A percentile compares a stretch with the other conserved stretches of the same genome.
phyloP scores from a whole-genome alignment of 1,140 invertebrate genomes.

The Drosophila watanabei region DNA sequence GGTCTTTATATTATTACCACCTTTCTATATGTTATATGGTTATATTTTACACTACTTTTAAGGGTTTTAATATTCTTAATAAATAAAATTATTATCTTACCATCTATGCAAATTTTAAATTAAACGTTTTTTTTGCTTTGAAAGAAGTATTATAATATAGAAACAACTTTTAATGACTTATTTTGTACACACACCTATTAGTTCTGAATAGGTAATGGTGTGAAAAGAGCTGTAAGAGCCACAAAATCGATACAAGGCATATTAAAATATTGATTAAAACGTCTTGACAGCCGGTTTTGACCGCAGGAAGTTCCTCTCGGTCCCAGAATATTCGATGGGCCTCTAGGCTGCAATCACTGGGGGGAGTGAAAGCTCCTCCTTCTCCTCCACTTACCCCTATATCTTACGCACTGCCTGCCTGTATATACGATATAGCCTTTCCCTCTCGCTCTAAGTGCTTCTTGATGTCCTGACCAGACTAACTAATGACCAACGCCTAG shows the following conservation, averaged over 20 bases:
- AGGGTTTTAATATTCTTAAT: neutral
- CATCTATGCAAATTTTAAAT: too few relatives aligned
- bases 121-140: fast-evolving
- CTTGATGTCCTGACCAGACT: constrained; percentile 49
- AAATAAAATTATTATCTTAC: too few relatives aligned
- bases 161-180: neutral
- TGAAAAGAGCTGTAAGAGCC: neutral
- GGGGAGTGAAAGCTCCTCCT: neutral
- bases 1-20: neutral
- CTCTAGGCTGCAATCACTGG: constrained; percentile 15
- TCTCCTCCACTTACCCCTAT: neutral
- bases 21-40: neutral
- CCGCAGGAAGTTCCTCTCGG: constrained; percentile 32
- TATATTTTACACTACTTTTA: neutral
- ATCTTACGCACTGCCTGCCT: constrained; percentile 26
- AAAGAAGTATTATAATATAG: neutral
- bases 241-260: constrained; percentile 33
- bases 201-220: constrained; percentile 1
- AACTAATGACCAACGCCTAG: constrained; percentile 69
- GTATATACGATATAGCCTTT: neutral
- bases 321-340: constrained; percentile 18
- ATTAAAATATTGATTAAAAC: constrained; percentile 40
- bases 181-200: neutral
- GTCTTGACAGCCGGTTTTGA: constrained; percentile 19
- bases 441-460: constrained; percentile 14